phyloP scores from a whole-genome alignment of 2,888 invertebrate genomes.

The Xestia sexstrigata region DNA sequence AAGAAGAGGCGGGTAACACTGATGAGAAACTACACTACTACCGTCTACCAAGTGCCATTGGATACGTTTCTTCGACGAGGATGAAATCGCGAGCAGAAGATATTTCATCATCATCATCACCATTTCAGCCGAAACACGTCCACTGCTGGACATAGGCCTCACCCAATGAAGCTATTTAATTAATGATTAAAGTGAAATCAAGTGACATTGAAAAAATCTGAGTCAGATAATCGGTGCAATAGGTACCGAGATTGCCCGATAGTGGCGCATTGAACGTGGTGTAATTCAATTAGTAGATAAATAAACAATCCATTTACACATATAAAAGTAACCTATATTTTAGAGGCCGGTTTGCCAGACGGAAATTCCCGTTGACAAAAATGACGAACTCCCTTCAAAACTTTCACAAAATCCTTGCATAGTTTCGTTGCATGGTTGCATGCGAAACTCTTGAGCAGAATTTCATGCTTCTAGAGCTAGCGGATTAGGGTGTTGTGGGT shows the following conservation, averaged over 20 bases:
- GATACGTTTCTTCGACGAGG: not conserved
- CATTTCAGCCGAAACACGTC: too few species aligned
- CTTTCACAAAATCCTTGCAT: not conserved
- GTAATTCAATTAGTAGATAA: conserved; percentile 35
- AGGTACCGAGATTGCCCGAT: conserved; percentile 33
- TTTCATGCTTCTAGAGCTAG: not conserved
- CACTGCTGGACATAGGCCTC: too few species aligned
- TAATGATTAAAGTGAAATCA: conserved; percentile 5
- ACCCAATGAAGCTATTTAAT: not conserved
- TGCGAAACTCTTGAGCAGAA: not conserved
- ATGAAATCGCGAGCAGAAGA: not conserved
- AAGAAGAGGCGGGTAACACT: not conserved
- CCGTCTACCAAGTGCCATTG: not conserved
- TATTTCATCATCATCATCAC: not conserved
- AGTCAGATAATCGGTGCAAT: conserved; percentile 30
- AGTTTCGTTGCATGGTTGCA: not conserved
- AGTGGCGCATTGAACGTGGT: conserved; percentile 19
- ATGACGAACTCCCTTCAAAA: not conserved
- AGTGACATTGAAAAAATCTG: conserved; percentile 24
- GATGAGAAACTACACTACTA: not conserved
- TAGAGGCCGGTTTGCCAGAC: not conserved
- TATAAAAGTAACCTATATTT: not conserved
- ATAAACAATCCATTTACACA: not conserved
- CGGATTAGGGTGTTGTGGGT: not conserved
- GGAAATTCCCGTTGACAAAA: not conserved